Evolutionary conservation across 2,888 invertebrate species (phyloP), one percentile per base, ranked within the genome.

Genomic region (Candidula unifasciata): DNA sequence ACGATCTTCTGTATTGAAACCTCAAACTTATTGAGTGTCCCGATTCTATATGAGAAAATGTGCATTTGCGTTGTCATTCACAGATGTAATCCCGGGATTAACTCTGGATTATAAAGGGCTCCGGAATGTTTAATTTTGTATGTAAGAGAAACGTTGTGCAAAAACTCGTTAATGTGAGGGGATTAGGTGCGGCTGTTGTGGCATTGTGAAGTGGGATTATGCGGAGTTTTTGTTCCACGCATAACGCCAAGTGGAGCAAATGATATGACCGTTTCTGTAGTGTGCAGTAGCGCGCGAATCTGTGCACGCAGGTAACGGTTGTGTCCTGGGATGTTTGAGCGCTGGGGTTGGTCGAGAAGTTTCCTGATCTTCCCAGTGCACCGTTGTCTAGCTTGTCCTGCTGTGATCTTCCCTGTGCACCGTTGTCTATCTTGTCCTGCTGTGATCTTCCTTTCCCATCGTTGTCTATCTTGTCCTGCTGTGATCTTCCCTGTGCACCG

Each of bases 71-170:
- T 27, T 21, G 74, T 27, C 74, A 18, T 74, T 74, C 16, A 74
- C 13, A 54, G 30, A 54, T 18, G 16, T 74, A 74, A 74, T 74
- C 74, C 74, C 74, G 74, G 74, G 74, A 74, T 74, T 74, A 74
- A 74, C 74, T 74, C 30, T 6, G 52, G 54, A 74, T 74, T 74
- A 74, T 54, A 54, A 74, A 74, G 74, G 74, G 74, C 54, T 54
- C 30, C 2, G 27, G 74, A 74, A 74, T 74, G 74, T 74, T 74
- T 74, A 74, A 74, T 74, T 74, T 74, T 74, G 54, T 74, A 54
- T 74, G 54, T 54, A 54, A 74, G 74, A 30, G 74, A 74, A 74
- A 52, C 52, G 73, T 73, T 73, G 73, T 73, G 73, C 37, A 44
- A 74, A 54, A 54, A 74, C 54, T 54, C 74, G 74, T 74, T 54